These are phyloP conservation scores for Bursaphelenchus okinawaensis DNA, from an alignment of 2,888 invertebrate genomes.

Conservation along the genomic window DNA sequence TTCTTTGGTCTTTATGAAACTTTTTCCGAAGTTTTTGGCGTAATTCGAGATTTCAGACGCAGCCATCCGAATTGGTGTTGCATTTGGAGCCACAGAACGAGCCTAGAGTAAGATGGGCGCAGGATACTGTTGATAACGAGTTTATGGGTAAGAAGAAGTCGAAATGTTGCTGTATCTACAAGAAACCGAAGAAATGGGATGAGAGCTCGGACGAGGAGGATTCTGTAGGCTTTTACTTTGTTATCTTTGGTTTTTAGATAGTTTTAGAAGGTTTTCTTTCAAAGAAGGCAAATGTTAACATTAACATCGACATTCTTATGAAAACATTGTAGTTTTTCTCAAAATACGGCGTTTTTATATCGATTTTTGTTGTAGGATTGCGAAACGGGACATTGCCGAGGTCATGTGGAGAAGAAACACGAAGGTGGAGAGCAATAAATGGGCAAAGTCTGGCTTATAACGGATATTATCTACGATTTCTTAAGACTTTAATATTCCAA, in stretches of 20 bases:
- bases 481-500: too few relatives aligned
- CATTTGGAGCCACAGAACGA: background rate
- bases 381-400: constrained; percentile 53
- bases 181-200: constrained; percentile 51
- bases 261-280: too few relatives aligned
- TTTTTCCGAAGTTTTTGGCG: background rate
- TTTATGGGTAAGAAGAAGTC: constrained; percentile 51
- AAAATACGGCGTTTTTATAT: background rate
- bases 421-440: background rate
- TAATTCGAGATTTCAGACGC: background rate
- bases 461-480: too few relatives aligned
- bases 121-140: constrained; percentile 50
- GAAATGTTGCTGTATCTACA: constrained; percentile 55
- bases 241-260: too few relatives aligned
- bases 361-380: constrained; percentile 39
- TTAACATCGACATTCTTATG: too few relatives aligned
- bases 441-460: too few relatives aligned
- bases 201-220: constrained; percentile 36
- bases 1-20: background rate
- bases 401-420: constrained; percentile 49
- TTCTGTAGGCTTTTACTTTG: constrained; percentile 24
- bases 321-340: too few relatives aligned
- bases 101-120: constrained; percentile 28
- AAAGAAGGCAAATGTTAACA: too few relatives aligned
- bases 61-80: background rate